A percentile compares a stretch with the other conserved stretches of the same genome.
These are phyloP conservation scores for Grantiella picta DNA, from an alignment of 2,113 vertebrate genomes.

Conservation along the genomic window DNA sequence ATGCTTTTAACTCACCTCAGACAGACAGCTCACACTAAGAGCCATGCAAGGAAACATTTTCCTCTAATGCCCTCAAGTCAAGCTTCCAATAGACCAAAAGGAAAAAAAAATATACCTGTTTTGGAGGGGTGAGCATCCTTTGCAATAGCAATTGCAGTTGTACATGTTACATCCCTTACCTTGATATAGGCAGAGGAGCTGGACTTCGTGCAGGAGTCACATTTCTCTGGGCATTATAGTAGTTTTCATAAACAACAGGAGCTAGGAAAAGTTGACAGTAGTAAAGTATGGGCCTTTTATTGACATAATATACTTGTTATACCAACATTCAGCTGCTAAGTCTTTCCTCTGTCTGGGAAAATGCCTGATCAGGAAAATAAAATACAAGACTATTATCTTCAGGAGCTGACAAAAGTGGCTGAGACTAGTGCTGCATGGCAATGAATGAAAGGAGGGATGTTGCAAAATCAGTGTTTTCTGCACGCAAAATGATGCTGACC, in stretches of 20 bases:
- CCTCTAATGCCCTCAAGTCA: not conserved
- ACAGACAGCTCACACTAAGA: not conserved
- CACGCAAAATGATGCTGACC: not conserved
- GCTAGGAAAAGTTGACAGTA: conserved; percentile 57
- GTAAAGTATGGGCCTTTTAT: not conserved
- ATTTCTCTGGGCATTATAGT: conserved; percentile 82
- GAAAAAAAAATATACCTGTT: not conserved
- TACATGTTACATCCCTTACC: conserved; percentile 33
- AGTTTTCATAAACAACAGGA: conserved; percentile 89
- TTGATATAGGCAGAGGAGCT: conserved; percentile 16
- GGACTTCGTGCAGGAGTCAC: conserved; percentile 44
- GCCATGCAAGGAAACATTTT: not conserved
- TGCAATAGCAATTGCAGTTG: not conserved
- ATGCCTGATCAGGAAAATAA: not conserved
- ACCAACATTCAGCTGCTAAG: not conserved
- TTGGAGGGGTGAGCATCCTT: fast-evolving
- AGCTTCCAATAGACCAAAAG: not conserved
- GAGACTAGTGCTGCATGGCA: not conserved
- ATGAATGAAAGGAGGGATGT: not conserved
- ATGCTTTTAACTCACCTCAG: not conserved
- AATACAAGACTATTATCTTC: not conserved
- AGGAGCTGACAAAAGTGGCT: not conserved
- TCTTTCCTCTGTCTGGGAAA: not conserved
- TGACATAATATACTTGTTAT: not conserved
- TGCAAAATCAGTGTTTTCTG: not conserved